Evolutionary conservation across 2,113 vertebrate genomes (phyloP).

Genomic region (Dicerorhinus sumatrensis): DNA sequence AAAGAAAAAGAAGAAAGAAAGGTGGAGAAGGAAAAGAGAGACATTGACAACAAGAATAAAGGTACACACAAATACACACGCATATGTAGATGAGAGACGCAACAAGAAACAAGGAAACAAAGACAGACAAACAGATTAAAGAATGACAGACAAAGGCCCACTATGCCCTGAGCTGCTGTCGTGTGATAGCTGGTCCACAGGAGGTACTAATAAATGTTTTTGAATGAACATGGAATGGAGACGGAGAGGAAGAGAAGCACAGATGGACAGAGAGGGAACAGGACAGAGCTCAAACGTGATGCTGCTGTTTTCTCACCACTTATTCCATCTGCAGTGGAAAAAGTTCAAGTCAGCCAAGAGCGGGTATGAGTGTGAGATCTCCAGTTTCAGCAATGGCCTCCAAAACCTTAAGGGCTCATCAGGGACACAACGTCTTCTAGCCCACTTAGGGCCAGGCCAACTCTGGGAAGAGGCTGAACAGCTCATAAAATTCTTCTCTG

Average conservation of each 20-base stretch:
- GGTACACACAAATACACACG: background rate
- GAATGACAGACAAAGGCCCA: background rate
- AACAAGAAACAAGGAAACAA: background rate
- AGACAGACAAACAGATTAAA: background rate
- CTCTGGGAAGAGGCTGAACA: background rate
- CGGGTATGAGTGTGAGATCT: background rate
- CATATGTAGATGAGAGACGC: background rate
- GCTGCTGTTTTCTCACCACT: background rate
- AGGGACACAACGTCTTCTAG: conserved; percentile 41
- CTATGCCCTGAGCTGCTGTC: background rate
- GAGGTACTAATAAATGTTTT: background rate
- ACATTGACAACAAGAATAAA: background rate
- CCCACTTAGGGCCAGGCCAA: conserved; percentile 30
- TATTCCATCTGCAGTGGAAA: conserved; percentile 58
- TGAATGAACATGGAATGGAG: background rate
- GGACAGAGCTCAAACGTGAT: background rate
- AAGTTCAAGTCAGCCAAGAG: background rate
- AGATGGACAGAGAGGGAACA: background rate
- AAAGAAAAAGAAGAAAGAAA: background rate
- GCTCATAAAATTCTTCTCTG: conserved; percentile 1
- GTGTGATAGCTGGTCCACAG: background rate
- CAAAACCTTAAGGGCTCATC: conserved; percentile 55
- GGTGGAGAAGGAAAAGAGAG: background rate
- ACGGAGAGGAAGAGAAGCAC: background rate
- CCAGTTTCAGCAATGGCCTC: background rate